These are phyloP conservation scores for Pteronotus mesoamericanus DNA, from an alignment of 2,797 vertebrate genomes.

Conservation along the genomic window DNA sequence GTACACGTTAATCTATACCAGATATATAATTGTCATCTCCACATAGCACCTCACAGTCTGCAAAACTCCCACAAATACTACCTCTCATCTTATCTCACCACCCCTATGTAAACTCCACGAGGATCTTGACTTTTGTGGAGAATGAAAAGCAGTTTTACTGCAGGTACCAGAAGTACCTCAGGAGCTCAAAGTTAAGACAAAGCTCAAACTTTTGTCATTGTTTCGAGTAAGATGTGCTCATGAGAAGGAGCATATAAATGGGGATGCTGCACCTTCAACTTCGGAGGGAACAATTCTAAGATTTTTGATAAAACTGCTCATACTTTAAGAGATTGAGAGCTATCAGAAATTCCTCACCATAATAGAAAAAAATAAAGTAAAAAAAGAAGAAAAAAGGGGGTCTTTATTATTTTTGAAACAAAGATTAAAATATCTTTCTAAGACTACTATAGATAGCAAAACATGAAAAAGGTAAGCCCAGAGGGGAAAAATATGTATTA, in stretches of 20 bases:
- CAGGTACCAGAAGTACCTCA: neutral
- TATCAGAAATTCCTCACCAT: neutral
- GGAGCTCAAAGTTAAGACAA: neutral
- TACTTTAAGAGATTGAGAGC: neutral
- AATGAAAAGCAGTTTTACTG: neutral
- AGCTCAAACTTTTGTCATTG: neutral
- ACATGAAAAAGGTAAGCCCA: neutral
- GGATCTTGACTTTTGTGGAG: neutral
- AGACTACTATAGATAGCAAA: neutral
- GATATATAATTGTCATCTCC: neutral
- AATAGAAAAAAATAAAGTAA: neutral
- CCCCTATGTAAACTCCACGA: neutral
- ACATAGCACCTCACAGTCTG: neutral
- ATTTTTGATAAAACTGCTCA: neutral
- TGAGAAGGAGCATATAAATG: neutral
- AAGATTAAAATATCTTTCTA: neutral
- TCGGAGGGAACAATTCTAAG: neutral
- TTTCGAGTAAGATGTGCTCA: neutral
- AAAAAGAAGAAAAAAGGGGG: neutral
- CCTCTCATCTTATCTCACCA: neutral
- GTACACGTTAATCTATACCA: neutral
- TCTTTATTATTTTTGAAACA: neutral
- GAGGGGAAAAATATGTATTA: too few species aligned
- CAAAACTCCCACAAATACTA: neutral
- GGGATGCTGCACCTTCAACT: neutral